Evolutionary conservation across 2,888 invertebrate species (phyloP), one percentile per base, ranked within the genome.

Genomic region (Formica aserva): DNA sequence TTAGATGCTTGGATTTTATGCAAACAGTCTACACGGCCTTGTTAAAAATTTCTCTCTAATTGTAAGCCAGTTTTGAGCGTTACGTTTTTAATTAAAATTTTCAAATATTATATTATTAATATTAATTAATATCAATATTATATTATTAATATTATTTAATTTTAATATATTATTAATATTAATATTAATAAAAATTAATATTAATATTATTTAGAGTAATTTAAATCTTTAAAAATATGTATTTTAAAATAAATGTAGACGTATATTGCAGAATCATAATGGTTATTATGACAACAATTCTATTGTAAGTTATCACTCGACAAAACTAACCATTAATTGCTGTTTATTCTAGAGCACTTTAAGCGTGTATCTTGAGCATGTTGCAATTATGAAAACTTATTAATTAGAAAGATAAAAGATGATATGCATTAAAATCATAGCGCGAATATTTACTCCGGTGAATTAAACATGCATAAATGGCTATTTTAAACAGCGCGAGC

Each of bases 381-480:
- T 78, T 75, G 83, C 82, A 83, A 80, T 87, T 82, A 82, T 71
- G 65, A 67, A 55, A 63, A 76, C 83, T 78, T 81, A 67, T 87
- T 87, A 86, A 87, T 87, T 86, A 74, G n/a, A 2, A 55, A 45
- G 65, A 65, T 15, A 76, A 86, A 82, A 35, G 41, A 60, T 66
- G 78, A 80, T 65, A 72, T 66, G 22, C 5, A 69, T 11, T 38
- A 60, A 74, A 84, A 65, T 38, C 32, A 52, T 32, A 45, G 60
- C 63, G 84, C 45, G 22, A 63, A 74, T 63, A 81, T 29, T 35
- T n/a, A 52, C 38, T 1, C 13, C 22, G 26, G 5, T 29, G 63
- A 74, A 52, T 69, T 48, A 63, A 63, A 29, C 60, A 32, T 13
- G 38, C 52, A 52, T 41, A 65, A 65, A n/a, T 55, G 38, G 38